These are phyloP conservation scores for Erynnis tages DNA, from an alignment of 2,888 invertebrate species.

Conservation along the genomic window DNA sequence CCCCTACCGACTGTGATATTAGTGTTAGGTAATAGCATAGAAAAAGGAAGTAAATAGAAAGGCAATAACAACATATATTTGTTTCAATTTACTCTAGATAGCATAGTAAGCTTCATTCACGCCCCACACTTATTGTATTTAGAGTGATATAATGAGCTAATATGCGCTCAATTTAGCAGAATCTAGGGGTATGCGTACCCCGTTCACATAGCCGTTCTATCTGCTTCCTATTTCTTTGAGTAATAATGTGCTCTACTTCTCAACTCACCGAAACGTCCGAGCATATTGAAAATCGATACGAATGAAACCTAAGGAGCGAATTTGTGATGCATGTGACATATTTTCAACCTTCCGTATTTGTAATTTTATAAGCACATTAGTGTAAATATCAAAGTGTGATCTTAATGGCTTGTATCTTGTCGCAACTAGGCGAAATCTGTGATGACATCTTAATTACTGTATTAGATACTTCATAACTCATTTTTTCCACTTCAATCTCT, in stretches of 20 bases:
- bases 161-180: too few relatives aligned
- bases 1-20: constrained; percentile 67
- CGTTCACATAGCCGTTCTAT: too few relatives aligned
- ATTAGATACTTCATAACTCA: constrained; percentile 15
- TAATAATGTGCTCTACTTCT: constrained; percentile 24
- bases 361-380: constrained; percentile 27
- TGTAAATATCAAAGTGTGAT: constrained; percentile 26
- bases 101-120: too few relatives aligned
- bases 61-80: too few relatives aligned
- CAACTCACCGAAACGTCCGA: constrained; percentile 25
- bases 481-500: constrained; percentile 12
- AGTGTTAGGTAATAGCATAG: constrained; percentile 50
- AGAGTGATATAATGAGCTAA: too few relatives aligned
- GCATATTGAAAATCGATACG: constrained; percentile 27
- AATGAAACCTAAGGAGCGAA: constrained; percentile 21
- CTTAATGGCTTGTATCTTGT: constrained; percentile 21
- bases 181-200: too few relatives aligned
- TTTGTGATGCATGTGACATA: constrained; percentile 27
- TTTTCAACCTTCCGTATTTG: constrained; percentile 20
- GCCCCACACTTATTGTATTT: too few relatives aligned
- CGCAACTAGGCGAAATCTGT: constrained; percentile 23
- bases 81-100: too few relatives aligned
- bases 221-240: too few relatives aligned
- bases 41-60: too few relatives aligned
- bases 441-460: constrained; percentile 18